phyloP scores from a whole-genome alignment of 1,140 invertebrate species.

The Coptotermes formosanus region DNA sequence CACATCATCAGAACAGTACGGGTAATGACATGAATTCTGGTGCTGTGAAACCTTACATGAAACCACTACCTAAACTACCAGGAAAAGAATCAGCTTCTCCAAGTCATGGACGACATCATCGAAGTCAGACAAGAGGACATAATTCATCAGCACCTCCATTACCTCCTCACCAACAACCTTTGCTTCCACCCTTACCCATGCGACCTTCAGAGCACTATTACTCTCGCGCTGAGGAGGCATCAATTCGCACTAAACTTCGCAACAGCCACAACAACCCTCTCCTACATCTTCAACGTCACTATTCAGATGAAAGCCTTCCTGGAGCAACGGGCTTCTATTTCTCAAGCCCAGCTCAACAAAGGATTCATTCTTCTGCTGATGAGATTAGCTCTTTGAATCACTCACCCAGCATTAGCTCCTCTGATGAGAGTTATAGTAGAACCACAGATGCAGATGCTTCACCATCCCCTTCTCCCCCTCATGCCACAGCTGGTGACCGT shows the following conservation, averaged over 20 bases:
- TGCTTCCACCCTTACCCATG: not conserved
- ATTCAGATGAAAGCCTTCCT: slow-evolving; percentile 63
- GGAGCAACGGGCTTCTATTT: slow-evolving; percentile 28
- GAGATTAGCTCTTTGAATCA: slow-evolving; percentile 75
- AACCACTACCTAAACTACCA: slow-evolving; percentile 58
- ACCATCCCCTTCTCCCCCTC: slow-evolving; percentile 58
- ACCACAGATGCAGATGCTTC: slow-evolving; percentile 66
- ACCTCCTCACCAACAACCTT: slow-evolving; percentile 40
- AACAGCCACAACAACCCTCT: slow-evolving; percentile 45
- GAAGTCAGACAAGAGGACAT: slow-evolving; percentile 31
- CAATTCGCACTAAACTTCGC: slow-evolving; percentile 40
- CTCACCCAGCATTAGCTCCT: slow-evolving; percentile 75
- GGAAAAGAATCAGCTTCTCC: slow-evolving; percentile 45
- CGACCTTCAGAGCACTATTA: slow-evolving; percentile 36
- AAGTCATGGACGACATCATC: not conserved
- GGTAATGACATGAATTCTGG: slow-evolving; percentile 33
- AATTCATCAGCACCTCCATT: slow-evolving; percentile 32
- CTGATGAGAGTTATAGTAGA: slow-evolving; percentile 75
- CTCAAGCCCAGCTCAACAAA: slow-evolving; percentile 40
- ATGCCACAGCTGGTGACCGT: slow-evolving; percentile 47
- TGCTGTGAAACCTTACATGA: slow-evolving; percentile 52
- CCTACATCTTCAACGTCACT: slow-evolving; percentile 53
- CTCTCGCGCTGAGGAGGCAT: slow-evolving; percentile 38
- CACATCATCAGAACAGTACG: slow-evolving; percentile 25
- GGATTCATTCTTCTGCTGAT: slow-evolving; percentile 75